Conservation (phyloP, 2,888 invertebrate species). For the Muschampia plurimacula region DNA sequence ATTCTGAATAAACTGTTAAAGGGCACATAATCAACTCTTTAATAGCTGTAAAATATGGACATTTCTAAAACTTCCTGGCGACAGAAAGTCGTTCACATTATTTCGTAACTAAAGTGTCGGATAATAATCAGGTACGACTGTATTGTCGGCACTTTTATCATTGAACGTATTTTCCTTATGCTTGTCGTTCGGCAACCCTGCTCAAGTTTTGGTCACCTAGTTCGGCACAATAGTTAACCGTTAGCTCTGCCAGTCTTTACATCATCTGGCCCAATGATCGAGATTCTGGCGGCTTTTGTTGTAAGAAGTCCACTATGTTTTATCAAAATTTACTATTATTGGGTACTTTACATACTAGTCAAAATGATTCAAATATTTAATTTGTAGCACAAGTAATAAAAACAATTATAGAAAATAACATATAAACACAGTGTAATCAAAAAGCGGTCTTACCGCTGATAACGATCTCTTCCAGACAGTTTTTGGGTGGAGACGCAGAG, state of each 20-base stretch:
- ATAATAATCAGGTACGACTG: not conserved
- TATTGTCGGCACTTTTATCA: not conserved
- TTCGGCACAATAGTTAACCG: conserved; percentile 37
- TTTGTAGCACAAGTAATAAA: not conserved
- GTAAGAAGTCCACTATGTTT: conserved; percentile 3
- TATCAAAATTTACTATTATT: not conserved
- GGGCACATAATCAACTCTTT: not conserved
- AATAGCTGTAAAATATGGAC: not conserved
- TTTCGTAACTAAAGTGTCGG: not conserved
- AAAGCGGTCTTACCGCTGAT: too few relatives aligned
- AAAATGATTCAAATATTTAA: too few relatives aligned
- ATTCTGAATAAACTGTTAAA: too few relatives aligned
- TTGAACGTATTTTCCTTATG: conserved; percentile 1
- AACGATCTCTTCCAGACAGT: too few relatives aligned
- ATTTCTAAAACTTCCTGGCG: not conserved
- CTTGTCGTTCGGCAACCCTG: conserved; percentile 12
- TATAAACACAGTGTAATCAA: too few relatives aligned
- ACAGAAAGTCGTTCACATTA: not conserved
- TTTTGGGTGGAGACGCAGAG: too few relatives aligned
- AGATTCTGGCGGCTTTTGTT: conserved; percentile 25
- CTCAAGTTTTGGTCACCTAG: conserved; percentile 32
- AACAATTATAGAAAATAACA: not conserved
- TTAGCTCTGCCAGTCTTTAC: conserved; percentile 29
- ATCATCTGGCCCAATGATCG: conserved; percentile 30
- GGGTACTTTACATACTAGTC: too few relatives aligned